Conservation (phyloP, 2,113 vertebrate species). For the Dasyurus viverrinus region DNA sequence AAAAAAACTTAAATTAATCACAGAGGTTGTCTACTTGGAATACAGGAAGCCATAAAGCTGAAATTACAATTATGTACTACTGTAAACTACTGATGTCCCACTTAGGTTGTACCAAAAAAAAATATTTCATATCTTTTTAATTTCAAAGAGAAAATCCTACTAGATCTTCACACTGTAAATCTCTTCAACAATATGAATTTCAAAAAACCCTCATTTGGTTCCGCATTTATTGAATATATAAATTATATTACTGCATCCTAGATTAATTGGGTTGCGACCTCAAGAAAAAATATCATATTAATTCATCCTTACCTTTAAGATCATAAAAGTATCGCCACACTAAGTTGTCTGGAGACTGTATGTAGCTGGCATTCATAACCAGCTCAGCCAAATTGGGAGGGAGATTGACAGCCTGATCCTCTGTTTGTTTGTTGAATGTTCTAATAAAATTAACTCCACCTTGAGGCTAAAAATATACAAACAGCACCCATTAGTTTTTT, state of each 20-base stretch:
- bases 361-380: conserved; percentile 74
- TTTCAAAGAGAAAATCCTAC: not conserved
- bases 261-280: not conserved
- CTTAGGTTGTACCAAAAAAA: not conserved
- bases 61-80: not conserved
- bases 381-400: conserved; percentile 79
- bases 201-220: not conserved
- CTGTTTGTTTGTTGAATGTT: conserved; percentile 77
- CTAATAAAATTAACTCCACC: conserved; percentile 82
- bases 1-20: not conserved
- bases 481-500: not conserved
- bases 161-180: not conserved
- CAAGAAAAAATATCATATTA: not conserved
- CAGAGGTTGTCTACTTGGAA: not conserved
- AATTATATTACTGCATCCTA: not conserved
- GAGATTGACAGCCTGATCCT: conserved; percentile 80
- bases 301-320: conserved; percentile 78
- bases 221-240: not conserved
- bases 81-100: not conserved
- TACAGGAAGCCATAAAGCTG: not conserved
- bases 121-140: not conserved
- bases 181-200: not conserved
- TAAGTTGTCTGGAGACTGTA: conserved; percentile 71
- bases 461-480: conserved; percentile 75
- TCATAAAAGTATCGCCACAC: conserved; percentile 83